Evolutionary conservation across 2,113 vertebrate genomes (phyloP).

Genomic region (Hydrochoerus hydrochaeris): DNA sequence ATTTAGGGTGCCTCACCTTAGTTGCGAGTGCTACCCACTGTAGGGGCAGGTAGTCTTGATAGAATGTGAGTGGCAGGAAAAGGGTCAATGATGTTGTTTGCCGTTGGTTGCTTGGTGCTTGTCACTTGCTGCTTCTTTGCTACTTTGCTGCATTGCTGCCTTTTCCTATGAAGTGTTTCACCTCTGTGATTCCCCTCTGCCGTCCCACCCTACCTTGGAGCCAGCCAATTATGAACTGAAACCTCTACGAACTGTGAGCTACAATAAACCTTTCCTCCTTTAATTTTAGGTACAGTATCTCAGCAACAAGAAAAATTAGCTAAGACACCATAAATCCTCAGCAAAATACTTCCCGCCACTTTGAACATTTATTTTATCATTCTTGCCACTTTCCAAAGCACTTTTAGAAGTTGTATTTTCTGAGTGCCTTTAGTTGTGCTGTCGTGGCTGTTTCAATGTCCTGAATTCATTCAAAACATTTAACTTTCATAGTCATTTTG

Average conservation of each 20-base stretch:
- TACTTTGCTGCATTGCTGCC: background rate
- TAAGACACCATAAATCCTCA: background rate
- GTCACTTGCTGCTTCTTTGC: background rate
- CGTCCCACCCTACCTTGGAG: background rate
- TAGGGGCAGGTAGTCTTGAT: background rate
- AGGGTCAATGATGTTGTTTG: background rate
- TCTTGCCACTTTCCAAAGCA: background rate
- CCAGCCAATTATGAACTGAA: background rate
- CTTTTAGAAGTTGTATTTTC: background rate
- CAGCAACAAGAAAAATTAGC: background rate
- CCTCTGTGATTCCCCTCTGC: background rate
- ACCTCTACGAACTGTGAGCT: background rate
- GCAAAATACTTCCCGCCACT: background rate
- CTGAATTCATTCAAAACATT: background rate
- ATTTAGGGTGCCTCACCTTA: background rate
- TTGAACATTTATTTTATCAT: background rate
- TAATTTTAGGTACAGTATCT: background rate
- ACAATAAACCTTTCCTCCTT: background rate
- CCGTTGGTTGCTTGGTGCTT: background rate
- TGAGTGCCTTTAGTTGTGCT: background rate
- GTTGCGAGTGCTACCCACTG: background rate
- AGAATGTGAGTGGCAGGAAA: background rate
- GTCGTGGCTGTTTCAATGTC: background rate
- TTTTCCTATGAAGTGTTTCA: background rate
- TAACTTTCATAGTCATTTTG: background rate